These are phyloP conservation scores for Aegithalos caudatus DNA, from an alignment of 2,113 vertebrate species.

Conservation along the genomic window DNA sequence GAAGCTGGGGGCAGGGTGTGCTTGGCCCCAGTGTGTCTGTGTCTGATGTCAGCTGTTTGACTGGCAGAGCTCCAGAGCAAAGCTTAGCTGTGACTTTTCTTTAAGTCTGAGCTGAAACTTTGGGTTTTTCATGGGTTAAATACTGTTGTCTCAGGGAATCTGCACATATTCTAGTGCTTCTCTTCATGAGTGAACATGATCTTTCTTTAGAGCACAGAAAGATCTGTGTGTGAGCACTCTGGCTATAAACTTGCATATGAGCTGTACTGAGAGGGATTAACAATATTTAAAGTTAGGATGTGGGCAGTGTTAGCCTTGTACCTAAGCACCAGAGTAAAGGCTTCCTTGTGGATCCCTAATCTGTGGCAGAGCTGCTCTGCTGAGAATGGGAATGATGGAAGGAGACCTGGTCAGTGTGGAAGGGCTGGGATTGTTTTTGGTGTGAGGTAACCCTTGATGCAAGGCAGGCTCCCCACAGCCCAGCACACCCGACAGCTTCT, in stretches of 20 bases:
- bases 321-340: background rate
- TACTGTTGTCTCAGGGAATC: too few species aligned
- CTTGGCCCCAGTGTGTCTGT: rapidly evolving
- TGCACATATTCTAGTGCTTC: too few species aligned
- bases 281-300: background rate
- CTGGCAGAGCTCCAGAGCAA: background rate
- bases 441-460: background rate
- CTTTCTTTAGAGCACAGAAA: background rate
- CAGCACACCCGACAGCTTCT: background rate
- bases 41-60: background rate
- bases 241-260: background rate
- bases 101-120: background rate
- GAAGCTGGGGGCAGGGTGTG: background rate
- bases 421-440: background rate
- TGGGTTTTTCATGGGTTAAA: too few species aligned
- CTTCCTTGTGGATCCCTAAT: background rate
- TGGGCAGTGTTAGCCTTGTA: background rate
- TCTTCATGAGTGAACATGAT: background rate
- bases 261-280: background rate
- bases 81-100: background rate
- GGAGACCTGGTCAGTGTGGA: background rate
- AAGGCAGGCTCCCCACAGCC: background rate
- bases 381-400: background rate
- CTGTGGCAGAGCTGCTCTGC: background rate
- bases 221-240: background rate